Conservation (phyloP, 2,888 invertebrate species). For the Acleris sparsana region DNA sequence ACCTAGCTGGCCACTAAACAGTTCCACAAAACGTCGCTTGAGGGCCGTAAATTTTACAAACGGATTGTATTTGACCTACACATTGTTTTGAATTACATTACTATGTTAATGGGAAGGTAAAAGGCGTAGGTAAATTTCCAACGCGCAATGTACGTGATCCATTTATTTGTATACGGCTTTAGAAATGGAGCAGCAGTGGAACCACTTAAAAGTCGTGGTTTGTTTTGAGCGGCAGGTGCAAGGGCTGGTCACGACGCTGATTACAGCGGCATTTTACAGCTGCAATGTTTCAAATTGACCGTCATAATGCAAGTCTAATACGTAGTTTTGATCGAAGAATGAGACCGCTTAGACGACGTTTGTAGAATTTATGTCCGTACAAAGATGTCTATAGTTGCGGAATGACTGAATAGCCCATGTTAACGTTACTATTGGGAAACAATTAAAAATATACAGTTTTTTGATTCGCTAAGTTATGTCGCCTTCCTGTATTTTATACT, state of each 20-base stretch:
- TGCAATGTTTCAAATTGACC: slow-evolving; percentile 24
- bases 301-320: slow-evolving; percentile 12
- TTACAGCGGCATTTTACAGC: slow-evolving; percentile 17
- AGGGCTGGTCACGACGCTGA: slow-evolving; percentile 55
- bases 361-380: slow-evolving; percentile 13
- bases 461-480: too few species aligned
- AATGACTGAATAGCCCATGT: too few species aligned
- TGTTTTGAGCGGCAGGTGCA: slow-evolving; percentile 60
- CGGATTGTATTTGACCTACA: background rate
- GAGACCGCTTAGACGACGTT: slow-evolving; percentile 5
- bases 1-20: slow-evolving; percentile 55
- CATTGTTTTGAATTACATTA: slow-evolving; percentile 2
- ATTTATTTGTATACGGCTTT: background rate
- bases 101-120: background rate
- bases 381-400: too few species aligned
- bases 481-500: too few species aligned
- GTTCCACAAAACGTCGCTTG: slow-evolving; percentile 62
- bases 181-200: slow-evolving; percentile 13
- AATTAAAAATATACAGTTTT: too few species aligned
- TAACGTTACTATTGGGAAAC: too few species aligned
- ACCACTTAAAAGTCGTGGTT: slow-evolving; percentile 44
- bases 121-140: background rate
- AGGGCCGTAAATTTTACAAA: slow-evolving; percentile 45
- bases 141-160: background rate
- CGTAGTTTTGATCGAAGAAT: slow-evolving; percentile 20